phyloP scores from a whole-genome alignment of 2,888 invertebrate genomes.

The Timema cristinae region DNA sequence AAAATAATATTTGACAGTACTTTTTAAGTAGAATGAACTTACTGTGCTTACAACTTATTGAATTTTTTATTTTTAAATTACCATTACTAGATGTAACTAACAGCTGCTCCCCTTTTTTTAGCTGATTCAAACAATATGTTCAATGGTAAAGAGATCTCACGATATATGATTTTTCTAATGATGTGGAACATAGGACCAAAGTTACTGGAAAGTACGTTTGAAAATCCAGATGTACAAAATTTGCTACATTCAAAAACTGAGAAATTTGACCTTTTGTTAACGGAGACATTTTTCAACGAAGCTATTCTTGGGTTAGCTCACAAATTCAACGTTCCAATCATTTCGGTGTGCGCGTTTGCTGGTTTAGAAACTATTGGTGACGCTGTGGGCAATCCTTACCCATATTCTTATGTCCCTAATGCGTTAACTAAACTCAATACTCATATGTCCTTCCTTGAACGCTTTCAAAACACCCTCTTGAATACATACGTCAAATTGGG shows the following conservation, averaged over 20 bases:
- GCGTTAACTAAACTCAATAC: conserved; percentile 48
- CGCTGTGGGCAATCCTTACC: conserved; percentile 48
- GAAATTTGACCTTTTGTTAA: conserved; percentile 27
- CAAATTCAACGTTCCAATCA: conserved; percentile 33
- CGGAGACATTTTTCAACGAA: conserved; percentile 26
- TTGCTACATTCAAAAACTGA: conserved; percentile 20
- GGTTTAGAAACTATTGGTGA: conserved; percentile 47
- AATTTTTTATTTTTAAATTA: too few relatives aligned
- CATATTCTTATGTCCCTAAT: conserved; percentile 50
- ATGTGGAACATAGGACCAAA: too few relatives aligned
- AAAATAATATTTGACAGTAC: too few relatives aligned
- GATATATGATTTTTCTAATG: too few relatives aligned
- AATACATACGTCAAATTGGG: neutral
- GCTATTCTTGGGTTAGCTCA: conserved; percentile 26
- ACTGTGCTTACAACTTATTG: too few relatives aligned
- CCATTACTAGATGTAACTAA: too few relatives aligned
- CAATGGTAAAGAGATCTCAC: too few relatives aligned
- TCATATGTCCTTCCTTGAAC: conserved; percentile 45
- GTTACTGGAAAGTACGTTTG: neutral
- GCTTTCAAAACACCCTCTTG: conserved; percentile 48
- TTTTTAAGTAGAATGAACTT: too few relatives aligned
- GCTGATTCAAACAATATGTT: too few relatives aligned
- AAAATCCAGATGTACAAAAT: conserved; percentile 18
- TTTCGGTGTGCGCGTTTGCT: conserved; percentile 47
- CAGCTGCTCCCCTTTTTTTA: too few relatives aligned